A percentile compares a stretch with the other conserved stretches of the same genome.
Conservation (phyloP, 2,797 vertebrate species). For the Sebastes kiyomatsui region DNA sequence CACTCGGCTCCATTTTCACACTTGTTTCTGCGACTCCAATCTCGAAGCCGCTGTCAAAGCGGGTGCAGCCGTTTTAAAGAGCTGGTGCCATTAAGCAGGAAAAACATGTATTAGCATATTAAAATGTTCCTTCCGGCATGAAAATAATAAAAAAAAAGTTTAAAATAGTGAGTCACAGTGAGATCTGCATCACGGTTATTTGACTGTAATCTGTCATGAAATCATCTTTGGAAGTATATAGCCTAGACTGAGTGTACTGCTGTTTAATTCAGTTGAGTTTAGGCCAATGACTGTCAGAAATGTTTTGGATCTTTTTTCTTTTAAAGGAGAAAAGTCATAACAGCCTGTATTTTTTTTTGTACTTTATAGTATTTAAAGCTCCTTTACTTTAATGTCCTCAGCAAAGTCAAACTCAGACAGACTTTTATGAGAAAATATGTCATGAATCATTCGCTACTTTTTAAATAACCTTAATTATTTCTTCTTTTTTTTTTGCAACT, state of each 20-base stretch:
- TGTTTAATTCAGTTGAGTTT: slow-evolving; percentile 21
- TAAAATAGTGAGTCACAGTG: slow-evolving; percentile 34
- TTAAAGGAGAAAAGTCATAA: background rate
- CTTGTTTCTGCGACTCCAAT: slow-evolving; percentile 4
- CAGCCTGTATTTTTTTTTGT: background rate
- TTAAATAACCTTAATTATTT: slow-evolving; percentile 12
- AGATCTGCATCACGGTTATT: slow-evolving; percentile 22
- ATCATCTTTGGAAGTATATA: slow-evolving; percentile 4
- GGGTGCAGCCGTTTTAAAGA: slow-evolving; percentile 20
- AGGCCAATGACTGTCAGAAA: slow-evolving; percentile 18
- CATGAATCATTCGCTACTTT: slow-evolving; percentile 19
- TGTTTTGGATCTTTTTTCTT: slow-evolving; percentile 14
- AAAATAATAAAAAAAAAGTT: slow-evolving; percentile 22
- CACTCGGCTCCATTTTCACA: slow-evolving; percentile 17
- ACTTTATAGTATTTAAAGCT: slow-evolving; percentile 15
- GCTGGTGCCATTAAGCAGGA: slow-evolving; percentile 3
- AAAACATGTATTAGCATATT: slow-evolving; percentile 39
- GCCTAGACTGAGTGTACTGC: background rate
- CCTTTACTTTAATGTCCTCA: slow-evolving; percentile 12
- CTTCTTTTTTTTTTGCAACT: background rate
- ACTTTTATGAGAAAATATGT: slow-evolving; percentile 1
- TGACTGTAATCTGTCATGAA: slow-evolving; percentile 43
- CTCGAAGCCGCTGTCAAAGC: slow-evolving; percentile 1
- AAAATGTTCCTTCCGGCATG: slow-evolving; percentile 36
- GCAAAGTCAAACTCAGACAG: slow-evolving; percentile 1